A percentile compares a stretch with the other conserved stretches of the same genome.
These are phyloP conservation scores for Erebia palarica DNA, from an alignment of 2,888 invertebrate species.

Conservation along the genomic window DNA sequence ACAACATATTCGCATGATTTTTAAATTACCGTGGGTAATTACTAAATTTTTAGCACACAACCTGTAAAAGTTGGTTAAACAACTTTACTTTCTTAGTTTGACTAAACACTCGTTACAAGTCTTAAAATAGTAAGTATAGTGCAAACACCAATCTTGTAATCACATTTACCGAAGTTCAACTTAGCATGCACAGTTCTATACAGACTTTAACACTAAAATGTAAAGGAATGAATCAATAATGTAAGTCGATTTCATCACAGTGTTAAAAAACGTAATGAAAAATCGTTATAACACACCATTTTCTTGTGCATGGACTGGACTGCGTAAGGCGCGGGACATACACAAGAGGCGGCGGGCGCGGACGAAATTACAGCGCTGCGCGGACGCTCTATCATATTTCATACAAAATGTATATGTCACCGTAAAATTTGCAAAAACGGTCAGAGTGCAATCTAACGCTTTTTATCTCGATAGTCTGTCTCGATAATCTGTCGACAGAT, in stretches of 20 bases:
- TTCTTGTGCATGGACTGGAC: conserved; percentile 1
- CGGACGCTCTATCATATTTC: too few relatives aligned
- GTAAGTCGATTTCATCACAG: conserved; percentile 23
- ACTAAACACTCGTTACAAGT: conserved; percentile 62
- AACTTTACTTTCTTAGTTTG: conserved; percentile 55
- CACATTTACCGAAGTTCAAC: conserved; percentile 48
- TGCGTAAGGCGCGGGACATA: conserved; percentile 10
- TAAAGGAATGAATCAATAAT: conserved; percentile 46
- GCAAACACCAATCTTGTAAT: conserved; percentile 47
- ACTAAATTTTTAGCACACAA: conserved; percentile 70
- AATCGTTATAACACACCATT: neutral
- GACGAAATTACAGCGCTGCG: too few relatives aligned
- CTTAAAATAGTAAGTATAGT: conserved; percentile 52
- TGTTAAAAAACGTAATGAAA: conserved; percentile 18
- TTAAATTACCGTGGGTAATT: conserved; percentile 40
- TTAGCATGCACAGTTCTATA: conserved; percentile 49
- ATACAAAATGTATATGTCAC: too few relatives aligned
- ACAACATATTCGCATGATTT: conserved; percentile 30
- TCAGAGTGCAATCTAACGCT: too few relatives aligned
- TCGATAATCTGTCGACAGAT: too few relatives aligned
- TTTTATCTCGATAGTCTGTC: too few relatives aligned
- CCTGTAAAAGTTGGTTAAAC: conserved; percentile 62
- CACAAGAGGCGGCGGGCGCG: too few relatives aligned
- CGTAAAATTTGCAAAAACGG: too few relatives aligned
- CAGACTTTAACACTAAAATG: conserved; percentile 49